Percentiles rank a stretch among this genome's conserved stretches.
These are phyloP conservation scores for Triplophysa tibetana DNA, from an alignment of 2,113 vertebrate genomes.

Conservation along the genomic window DNA sequence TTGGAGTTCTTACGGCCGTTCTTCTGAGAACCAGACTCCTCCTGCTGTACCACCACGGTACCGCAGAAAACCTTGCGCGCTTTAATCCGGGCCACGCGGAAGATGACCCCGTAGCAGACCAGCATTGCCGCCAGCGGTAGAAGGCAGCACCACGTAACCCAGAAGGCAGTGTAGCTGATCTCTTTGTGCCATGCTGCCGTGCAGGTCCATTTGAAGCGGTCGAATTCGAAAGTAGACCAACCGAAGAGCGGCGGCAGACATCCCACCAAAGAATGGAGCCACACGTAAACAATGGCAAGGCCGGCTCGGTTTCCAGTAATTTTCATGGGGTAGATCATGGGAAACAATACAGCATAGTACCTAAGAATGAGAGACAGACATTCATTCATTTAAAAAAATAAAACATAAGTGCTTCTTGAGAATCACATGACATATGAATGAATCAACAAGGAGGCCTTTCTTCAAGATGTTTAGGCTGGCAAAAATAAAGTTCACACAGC, in stretches of 20 bases:
- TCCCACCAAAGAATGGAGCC: conserved; percentile 92
- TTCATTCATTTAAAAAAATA: neutral
- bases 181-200: conserved; percentile 92
- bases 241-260: conserved; percentile 95
- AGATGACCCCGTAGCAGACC: conserved; percentile 93
- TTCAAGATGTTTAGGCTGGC: neutral
- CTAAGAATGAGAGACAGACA: conserved; percentile 63
- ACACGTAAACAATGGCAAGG: conserved; percentile 88
- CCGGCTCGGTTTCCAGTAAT: conserved; percentile 93
- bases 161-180: conserved; percentile 87
- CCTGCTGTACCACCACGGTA: conserved; percentile 79
- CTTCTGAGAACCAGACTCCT: conserved; percentile 72
- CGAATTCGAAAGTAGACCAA: conserved; percentile 94
- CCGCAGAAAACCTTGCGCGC: conserved; percentile 96
- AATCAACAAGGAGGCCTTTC: conserved; percentile 31
- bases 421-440: conserved; percentile 23
- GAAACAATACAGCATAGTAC: conserved; percentile 97
- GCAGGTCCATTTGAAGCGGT: conserved; percentile 95
- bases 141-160: conserved; percentile 91
- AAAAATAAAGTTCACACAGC: neutral
- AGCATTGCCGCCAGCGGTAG: conserved; percentile 87
- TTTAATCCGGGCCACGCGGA: conserved; percentile 93
- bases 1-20: conserved; percentile 91
- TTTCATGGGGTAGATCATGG: conserved; percentile 99
- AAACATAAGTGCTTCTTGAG: neutral